Conservation (phyloP, 1,140 invertebrate species). For the Drosophila ficusphila region DNA sequence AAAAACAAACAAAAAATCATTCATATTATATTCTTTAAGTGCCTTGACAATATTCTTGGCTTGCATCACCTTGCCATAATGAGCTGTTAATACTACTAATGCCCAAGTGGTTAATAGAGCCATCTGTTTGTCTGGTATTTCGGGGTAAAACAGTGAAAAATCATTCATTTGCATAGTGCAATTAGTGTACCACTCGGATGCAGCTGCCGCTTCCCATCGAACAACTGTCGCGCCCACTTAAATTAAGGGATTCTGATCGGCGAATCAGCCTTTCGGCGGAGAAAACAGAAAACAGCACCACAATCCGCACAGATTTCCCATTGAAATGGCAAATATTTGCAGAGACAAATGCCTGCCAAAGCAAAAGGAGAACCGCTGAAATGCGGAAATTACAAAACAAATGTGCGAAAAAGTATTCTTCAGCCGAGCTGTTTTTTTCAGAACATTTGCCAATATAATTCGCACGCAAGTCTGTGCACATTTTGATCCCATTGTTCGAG, state of each 20-base stretch:
- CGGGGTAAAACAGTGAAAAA: slow-evolving; percentile 17
- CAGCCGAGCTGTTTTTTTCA: slow-evolving; percentile 43
- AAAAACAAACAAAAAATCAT: no score
- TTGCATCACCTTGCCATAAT: neutral
- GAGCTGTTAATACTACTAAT: slow-evolving; percentile 8
- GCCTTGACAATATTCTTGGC: neutral
- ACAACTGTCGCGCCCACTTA: slow-evolving; percentile 66
- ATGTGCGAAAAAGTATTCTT: slow-evolving; percentile 68
- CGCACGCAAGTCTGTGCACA: slow-evolving; percentile 74
- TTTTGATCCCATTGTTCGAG: slow-evolving; percentile 35
- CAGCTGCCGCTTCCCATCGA: slow-evolving; percentile 59
- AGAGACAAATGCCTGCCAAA: slow-evolving; percentile 56
- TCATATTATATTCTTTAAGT: no score
- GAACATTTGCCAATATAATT: slow-evolving; percentile 77
- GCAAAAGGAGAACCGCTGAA: slow-evolving; percentile 31
- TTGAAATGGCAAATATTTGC: slow-evolving; percentile 81
- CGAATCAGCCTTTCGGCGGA: neutral
- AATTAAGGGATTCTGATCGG: slow-evolving; percentile 15
- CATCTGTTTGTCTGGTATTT: slow-evolving; percentile 19
- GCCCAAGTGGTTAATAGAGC: slow-evolving; percentile 23
- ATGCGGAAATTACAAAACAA: slow-evolving; percentile 71
- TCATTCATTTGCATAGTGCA: slow-evolving; percentile 49
- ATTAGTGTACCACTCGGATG: slow-evolving; percentile 51
- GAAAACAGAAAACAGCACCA: slow-evolving; percentile 2
- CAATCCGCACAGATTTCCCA: slow-evolving; percentile 75